These are phyloP conservation scores for Sparidentex hasta DNA, from an alignment of 2,797 vertebrate species.

Conservation along the genomic window DNA sequence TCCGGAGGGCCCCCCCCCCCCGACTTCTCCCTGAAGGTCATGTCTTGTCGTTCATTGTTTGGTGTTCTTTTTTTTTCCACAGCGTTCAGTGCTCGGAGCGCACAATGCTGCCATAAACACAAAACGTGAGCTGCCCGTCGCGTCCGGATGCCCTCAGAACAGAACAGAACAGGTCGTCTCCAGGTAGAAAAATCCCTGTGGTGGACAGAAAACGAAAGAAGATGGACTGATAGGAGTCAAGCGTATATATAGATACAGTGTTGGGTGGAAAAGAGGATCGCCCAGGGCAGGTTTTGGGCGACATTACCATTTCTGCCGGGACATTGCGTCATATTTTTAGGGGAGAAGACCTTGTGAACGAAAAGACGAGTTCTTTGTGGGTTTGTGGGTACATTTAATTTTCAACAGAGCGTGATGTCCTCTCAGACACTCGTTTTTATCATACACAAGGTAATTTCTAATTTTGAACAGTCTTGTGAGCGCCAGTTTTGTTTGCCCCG, in stretches of 20 bases:
- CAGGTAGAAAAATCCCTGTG: conserved; percentile 50
- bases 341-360: background rate
- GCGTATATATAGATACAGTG: conserved; percentile 33
- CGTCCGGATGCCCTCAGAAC: conserved; percentile 24
- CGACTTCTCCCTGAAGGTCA: conserved; percentile 67
- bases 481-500: conserved; percentile 45
- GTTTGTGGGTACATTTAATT: background rate
- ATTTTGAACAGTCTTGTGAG: conserved; percentile 53
- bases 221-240: conserved; percentile 23
- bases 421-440: conserved; percentile 13
- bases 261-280: conserved; percentile 1
- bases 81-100: conserved; percentile 14
- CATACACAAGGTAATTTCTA: conserved; percentile 52
- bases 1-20: conserved; percentile 15
- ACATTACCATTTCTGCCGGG: conserved; percentile 28
- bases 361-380: background rate
- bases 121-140: conserved; percentile 40
- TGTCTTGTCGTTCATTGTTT: conserved; percentile 55
- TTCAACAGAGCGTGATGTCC: conserved; percentile 12
- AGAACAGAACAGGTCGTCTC: conserved; percentile 41
- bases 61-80: conserved; percentile 43
- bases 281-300: conserved; percentile 19
- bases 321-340: conserved; percentile 19
- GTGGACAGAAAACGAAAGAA: conserved; percentile 37
- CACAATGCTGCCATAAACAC: conserved; percentile 65